Evolutionary conservation across 2,888 invertebrate genomes (phyloP).

Genomic region (Megaustenia siamemsis): DNA sequence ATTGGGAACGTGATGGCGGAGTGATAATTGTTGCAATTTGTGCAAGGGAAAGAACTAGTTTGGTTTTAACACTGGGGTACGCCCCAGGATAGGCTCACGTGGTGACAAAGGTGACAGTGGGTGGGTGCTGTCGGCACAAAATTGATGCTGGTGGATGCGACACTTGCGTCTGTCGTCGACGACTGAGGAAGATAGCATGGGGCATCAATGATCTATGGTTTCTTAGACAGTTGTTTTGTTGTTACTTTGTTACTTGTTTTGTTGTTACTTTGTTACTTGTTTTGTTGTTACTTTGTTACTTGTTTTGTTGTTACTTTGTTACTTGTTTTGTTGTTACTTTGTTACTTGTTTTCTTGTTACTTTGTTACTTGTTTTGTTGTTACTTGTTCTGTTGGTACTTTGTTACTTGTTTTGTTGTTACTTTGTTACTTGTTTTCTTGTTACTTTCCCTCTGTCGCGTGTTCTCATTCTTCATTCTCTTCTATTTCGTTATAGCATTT

Average conservation of each 20-base stretch:
- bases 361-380: no score
- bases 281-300: constrained; percentile 11
- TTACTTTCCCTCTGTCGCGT: no score
- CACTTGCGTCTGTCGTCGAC: background rate
- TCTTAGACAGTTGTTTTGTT: background rate
- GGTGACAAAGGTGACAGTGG: background rate
- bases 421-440: no score
- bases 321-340: constrained; percentile 23
- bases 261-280: background rate
- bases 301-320: constrained; percentile 12
- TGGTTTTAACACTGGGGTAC: background rate
- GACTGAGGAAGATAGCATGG: background rate
- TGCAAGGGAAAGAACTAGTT: background rate
- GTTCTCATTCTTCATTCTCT: no score
- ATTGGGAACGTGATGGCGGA: no score
- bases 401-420: no score
- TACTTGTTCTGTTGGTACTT: no score
- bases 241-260: constrained; percentile 7
- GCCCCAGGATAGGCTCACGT: background rate
- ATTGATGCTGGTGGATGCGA: background rate
- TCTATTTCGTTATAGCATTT: no score
- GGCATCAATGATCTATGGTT: background rate
- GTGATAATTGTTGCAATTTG: no score
- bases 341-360: constrained; percentile 10
- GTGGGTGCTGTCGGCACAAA: background rate